Base-by-base conservation (phyloP, 2,888 invertebrate species). In the Aphodius sticticus region DNA sequence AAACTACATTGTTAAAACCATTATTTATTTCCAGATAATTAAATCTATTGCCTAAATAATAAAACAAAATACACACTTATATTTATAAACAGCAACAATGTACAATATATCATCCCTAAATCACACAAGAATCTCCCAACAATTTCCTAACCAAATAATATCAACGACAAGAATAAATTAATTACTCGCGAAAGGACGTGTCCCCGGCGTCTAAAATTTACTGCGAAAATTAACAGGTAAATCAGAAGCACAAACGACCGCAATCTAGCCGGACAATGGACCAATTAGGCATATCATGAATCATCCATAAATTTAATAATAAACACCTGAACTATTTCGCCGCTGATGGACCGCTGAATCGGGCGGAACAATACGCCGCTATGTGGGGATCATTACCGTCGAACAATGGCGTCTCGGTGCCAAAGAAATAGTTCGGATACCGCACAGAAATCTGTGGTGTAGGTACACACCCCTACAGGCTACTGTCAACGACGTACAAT, bases 261-360 rank as follows among this genome's bases (percentile, higher is more conserved):
- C 37, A 74, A 74, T 74, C 37, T 74, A n/a, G 35, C 26, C 74
- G 74, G 35, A 74, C 74, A 74, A 74, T 74, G 37, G 15, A 74
- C 74, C 74, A 37, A 74, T 74, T 74, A 37, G n/a, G 74, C n/a
- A 74, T 37, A 37, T 26, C 74, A 37, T 74, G 74, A 74, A 74
- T 74, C 74, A 74, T 35, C 36, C 37, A 35, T 35, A 74, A 74
- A 74, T 37, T 74, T 74, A 74, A 74, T 74, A 74, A 74, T 74
- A 35, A 37, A 74, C 74, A 74, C 74, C 74, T 36, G 74, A 74
- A 74, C 74, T 74, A 37, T 35, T 74, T 74, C 12, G 53, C 53
- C 53, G 7, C 53, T 53, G 53, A 53, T 53, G 53, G 53, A 53
- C 53, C 53, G 53, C 53, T 12, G 53, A 53, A 53, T 53, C 53